These are phyloP conservation scores for Microcebus lehilahytsara DNA, from an alignment of 2,113 vertebrate species.

Conservation along the genomic window DNA sequence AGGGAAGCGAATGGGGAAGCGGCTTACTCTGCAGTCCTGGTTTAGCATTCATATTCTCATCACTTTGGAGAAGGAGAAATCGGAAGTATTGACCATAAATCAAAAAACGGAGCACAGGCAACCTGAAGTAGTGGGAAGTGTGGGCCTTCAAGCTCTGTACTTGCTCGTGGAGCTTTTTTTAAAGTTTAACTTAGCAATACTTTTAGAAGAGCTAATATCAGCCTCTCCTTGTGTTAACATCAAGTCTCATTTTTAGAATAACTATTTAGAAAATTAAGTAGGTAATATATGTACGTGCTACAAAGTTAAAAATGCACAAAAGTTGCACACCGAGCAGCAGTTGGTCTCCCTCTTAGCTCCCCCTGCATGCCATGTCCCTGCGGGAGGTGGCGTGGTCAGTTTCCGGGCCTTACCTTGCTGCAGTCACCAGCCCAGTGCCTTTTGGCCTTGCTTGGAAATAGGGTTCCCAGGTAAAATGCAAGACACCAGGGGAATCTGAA, in stretches of 20 bases:
- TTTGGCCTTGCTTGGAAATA: background rate
- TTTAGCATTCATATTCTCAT: too few species aligned
- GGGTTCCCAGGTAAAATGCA: background rate
- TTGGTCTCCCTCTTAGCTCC: too few species aligned
- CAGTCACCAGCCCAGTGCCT: background rate
- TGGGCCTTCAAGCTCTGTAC: background rate
- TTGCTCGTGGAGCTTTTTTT: background rate
- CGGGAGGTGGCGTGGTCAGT: fast-evolving
- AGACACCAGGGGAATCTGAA: background rate
- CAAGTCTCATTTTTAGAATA: background rate
- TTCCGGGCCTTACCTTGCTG: fast-evolving
- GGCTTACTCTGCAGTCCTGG: too few species aligned
- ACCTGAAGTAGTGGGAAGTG: fast-evolving
- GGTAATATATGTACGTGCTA: background rate
- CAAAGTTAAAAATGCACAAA: background rate
- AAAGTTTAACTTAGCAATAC: background rate
- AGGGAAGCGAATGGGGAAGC: background rate
- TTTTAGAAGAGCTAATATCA: background rate
- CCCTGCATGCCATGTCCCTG: background rate
- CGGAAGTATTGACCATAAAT: background rate
- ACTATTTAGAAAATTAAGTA: background rate
- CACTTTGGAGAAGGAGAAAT: background rate
- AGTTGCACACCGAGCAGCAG: too few species aligned
- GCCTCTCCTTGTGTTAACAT: background rate
- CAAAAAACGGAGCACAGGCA: background rate